Evolutionary conservation across 2,888 invertebrate species (phyloP).

Genomic region (Ashinkailepas kermadecensis): DNA sequence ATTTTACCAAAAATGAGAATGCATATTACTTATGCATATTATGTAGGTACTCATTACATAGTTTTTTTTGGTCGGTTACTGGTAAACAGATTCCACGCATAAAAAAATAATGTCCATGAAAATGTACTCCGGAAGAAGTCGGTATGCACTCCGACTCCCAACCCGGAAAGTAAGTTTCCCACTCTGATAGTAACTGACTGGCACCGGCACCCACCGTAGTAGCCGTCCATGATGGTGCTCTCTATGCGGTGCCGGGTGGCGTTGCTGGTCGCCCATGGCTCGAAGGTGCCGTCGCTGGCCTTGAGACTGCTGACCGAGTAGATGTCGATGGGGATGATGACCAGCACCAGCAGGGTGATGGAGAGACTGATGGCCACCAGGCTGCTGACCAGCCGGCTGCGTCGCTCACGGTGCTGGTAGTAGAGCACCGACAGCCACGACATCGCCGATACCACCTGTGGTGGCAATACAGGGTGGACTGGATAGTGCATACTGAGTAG

Average conservation of each 20-base stretch:
- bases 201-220: neutral
- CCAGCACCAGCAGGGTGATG: constrained; percentile 24
- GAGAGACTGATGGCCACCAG: constrained; percentile 10
- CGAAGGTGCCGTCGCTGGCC: constrained; percentile 41
- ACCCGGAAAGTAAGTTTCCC: no score
- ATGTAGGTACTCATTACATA: no score
- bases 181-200: no score
- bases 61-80: no score
- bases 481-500: no score
- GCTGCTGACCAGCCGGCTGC: neutral
- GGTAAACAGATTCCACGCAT: no score
- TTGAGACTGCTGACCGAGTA: constrained; percentile 45
- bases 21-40: no score
- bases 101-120: no score
- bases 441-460: neutral
- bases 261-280: constrained; percentile 34
- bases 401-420: neutral
- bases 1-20: no score
- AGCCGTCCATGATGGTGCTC: neutral
- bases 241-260: neutral
- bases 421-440: constrained; percentile 2
- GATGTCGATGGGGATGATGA: constrained; percentile 40
- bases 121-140: no score
- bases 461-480: no score
- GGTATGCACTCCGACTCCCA: no score